Evolutionary conservation across 2,888 invertebrate genomes (phyloP), one percentile per base, ranked within the genome.

Genomic region (Drosophila borborema): DNA sequence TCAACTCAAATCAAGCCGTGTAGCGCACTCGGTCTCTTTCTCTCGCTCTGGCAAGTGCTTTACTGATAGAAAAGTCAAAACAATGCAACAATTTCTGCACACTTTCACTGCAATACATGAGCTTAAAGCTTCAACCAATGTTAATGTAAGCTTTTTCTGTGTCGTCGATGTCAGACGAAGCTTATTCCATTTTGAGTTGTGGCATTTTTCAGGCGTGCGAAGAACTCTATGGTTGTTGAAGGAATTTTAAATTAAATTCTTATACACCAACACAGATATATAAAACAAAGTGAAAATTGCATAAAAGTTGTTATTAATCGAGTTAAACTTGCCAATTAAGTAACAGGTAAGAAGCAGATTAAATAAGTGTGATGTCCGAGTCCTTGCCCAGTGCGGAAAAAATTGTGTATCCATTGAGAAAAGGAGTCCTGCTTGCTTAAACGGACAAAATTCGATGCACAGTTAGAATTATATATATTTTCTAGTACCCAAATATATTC

Each of bases 61-160:
- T 3, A n/a, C 38, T 56, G 65, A 49, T 69, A 59, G 40, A 63
- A 65, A 73, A 66, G 73, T 79, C 83, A 84, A 82, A 85, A 84
- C 80, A 84, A 84, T 78, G 85, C 84, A 85, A 87, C 79, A 87
- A 85, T 66, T 72, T 77, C 82, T 82, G 82, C 82, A 72, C 86
- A 84, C 87, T 84, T 86, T 84, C 84, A 84, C 84, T 84, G 75
- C 63, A 75, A 40, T 61, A 41, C 45, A 16, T 34, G 45, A 86
- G 82, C 82, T 86, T 78, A 55, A 59, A 65, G 80, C 77, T 71
- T 16, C 31, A 5, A 7, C 10, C 6, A 46, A 28, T 23, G 41
- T 18, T 43, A 16, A 23, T 12, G 43, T 18, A 49, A 74, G 74
- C 74, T 78, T 74, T 78, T 79, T 66, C 63, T 62, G 38, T 71